Evolutionary conservation across 1,140 invertebrate genomes (phyloP).

Genomic region (Maniola jurtina): DNA sequence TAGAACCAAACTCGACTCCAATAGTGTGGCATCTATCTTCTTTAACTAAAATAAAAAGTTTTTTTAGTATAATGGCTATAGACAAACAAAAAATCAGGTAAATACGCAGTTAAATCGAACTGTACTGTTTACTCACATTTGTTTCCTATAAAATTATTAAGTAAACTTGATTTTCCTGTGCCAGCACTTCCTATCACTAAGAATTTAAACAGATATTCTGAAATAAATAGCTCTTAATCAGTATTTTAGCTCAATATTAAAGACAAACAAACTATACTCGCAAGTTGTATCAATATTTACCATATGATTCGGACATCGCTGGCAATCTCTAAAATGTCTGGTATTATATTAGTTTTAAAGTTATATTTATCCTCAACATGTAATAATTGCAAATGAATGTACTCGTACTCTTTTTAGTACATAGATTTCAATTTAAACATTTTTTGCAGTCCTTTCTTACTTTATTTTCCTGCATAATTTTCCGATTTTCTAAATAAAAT

Average conservation of each 20-base stretch:
- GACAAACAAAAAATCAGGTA: neutral
- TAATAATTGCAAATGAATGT: too few species aligned
- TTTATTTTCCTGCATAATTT: too few species aligned
- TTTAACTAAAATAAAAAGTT: conserved; percentile 80
- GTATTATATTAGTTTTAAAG: neutral
- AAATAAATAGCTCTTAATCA: conserved; percentile 47
- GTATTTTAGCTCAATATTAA: neutral
- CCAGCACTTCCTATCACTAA: conserved; percentile 91
- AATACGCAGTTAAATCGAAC: neutral
- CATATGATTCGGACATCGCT: conserved; percentile 60
- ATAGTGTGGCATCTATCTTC: conserved; percentile 90
- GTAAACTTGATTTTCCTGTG: conserved; percentile 92
- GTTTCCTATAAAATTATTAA: conserved; percentile 95
- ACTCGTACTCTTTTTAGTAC: too few species aligned
- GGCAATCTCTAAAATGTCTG: neutral
- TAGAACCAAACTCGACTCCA: conserved; percentile 92
- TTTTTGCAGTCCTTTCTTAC: too few species aligned
- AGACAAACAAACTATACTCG: neutral
- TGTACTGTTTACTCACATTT: conserved; percentile 84
- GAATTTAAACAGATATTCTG: conserved; percentile 92
- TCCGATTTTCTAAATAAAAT: too few species aligned
- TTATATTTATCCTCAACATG: too few species aligned
- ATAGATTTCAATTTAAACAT: too few species aligned
- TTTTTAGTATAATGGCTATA: neutral
- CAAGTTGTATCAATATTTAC: conserved; percentile 26